These are phyloP conservation scores for Catharus minimus DNA, from an alignment of 2,113 vertebrate genomes.

Conservation along the genomic window DNA sequence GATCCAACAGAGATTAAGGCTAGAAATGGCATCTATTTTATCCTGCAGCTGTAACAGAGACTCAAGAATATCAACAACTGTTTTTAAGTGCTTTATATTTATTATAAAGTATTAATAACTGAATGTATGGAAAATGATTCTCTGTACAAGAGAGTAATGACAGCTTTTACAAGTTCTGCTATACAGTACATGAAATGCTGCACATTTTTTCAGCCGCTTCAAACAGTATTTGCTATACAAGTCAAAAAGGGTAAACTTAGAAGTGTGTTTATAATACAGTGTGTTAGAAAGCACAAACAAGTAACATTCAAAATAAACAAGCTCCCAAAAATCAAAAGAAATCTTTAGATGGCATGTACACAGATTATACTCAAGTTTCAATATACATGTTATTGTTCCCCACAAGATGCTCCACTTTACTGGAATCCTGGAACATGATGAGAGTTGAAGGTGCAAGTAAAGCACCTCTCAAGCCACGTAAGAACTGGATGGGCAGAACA, in stretches of 20 bases:
- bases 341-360: constrained; percentile 52
- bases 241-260: constrained; percentile 15
- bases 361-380: constrained; percentile 56
- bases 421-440: constrained; percentile 27
- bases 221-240: constrained; percentile 48
- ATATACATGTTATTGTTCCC: constrained; percentile 53
- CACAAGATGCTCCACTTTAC: constrained; percentile 20
- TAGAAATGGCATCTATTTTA: background rate
- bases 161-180: constrained; percentile 33
- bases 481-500: constrained; percentile 4
- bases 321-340: constrained; percentile 40
- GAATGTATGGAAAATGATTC: constrained; percentile 30
- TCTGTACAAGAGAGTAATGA: constrained; percentile 38
- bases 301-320: constrained; percentile 59
- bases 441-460: background rate
- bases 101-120: constrained; percentile 57
- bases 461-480: constrained; percentile 1
- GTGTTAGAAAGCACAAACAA: constrained; percentile 70
- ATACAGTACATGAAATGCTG: constrained; percentile 37
- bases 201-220: background rate
- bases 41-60: background rate
- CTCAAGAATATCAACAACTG: background rate
- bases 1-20: background rate
- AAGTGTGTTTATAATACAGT: constrained; percentile 64
- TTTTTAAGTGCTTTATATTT: constrained; percentile 61